phyloP scores from a whole-genome alignment of 2,888 invertebrate species.

The Helicoverpa assulta region DNA sequence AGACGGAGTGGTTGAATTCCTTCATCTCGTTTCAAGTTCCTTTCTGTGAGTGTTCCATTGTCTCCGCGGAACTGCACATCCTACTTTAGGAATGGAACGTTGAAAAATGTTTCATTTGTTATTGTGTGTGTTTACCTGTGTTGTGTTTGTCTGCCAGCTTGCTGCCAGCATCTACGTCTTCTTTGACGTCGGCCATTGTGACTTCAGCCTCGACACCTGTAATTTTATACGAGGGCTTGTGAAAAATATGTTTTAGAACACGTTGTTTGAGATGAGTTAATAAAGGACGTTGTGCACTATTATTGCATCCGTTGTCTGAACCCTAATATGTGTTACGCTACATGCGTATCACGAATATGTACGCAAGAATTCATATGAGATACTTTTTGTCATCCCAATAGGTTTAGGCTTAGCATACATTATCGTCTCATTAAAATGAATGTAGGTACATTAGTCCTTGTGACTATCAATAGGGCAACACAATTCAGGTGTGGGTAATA shows the following conservation, averaged over 20 bases:
- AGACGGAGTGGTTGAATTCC: slow-evolving; percentile 14
- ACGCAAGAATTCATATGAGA: not conserved
- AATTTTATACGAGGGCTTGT: slow-evolving; percentile 37
- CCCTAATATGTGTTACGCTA: slow-evolving; percentile 26
- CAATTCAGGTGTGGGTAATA: slow-evolving; percentile 10
- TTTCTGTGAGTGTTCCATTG: slow-evolving; percentile 19
- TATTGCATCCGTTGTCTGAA: slow-evolving; percentile 50
- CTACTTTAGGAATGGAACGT: slow-evolving; percentile 13
- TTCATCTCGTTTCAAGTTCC: slow-evolving; percentile 14
- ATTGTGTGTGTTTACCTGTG: slow-evolving; percentile 75
- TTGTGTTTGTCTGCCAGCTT: slow-evolving; percentile 83
- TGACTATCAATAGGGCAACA: not conserved
- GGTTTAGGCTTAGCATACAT: not conserved
- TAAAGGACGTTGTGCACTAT: slow-evolving; percentile 32
- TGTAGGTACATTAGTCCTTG: not conserved
- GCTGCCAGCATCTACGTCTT: slow-evolving; percentile 68
- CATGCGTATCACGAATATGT: slow-evolving; percentile 8
- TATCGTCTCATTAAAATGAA: not conserved
- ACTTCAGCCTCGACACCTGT: slow-evolving; percentile 56
- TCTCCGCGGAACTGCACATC: slow-evolving; percentile 31
- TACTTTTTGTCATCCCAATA: not conserved
- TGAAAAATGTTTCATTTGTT: slow-evolving; percentile 17
- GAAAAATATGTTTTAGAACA: not conserved
- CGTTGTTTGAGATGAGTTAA: slow-evolving; percentile 45
- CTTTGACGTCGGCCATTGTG: slow-evolving; percentile 83